These are phyloP conservation scores for Magallana gigas DNA, from an alignment of 1,140 invertebrate genomes.

Conservation along the genomic window DNA sequence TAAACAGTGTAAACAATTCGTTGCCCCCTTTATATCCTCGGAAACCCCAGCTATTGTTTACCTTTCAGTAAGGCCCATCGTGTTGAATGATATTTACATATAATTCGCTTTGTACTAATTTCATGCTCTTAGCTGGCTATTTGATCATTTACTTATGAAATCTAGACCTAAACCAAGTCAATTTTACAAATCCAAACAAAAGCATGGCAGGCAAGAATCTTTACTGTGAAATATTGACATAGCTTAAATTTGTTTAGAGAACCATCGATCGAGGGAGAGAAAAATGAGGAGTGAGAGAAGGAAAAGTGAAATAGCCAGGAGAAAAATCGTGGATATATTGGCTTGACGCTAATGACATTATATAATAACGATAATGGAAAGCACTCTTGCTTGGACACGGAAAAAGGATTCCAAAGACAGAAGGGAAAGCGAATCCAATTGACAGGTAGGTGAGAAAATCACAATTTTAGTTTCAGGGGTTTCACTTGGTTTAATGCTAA, in stretches of 20 bases:
- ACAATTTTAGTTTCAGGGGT: not conserved
- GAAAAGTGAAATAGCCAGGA: slow-evolving; percentile 23
- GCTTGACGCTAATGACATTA: not conserved
- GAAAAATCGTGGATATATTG: not conserved
- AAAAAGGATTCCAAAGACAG: not conserved
- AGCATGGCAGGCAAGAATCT: slow-evolving; percentile 22
- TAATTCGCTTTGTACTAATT: slow-evolving; percentile 8
- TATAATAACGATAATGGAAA: slow-evolving; percentile 29
- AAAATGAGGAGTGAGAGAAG: not conserved
- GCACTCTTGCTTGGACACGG: slow-evolving; percentile 8
- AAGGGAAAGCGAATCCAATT: not conserved
- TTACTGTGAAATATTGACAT: slow-evolving; percentile 26
- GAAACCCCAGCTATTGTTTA: not conserved
- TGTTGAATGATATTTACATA: slow-evolving; percentile 34
- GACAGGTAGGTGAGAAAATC: slow-evolving; percentile 8
- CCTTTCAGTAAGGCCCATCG: slow-evolving; percentile 25
- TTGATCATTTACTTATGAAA: slow-evolving; percentile 26
- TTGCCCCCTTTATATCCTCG: not conserved
- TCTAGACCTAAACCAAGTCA: not conserved
- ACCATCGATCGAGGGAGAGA: slow-evolving; percentile 12
- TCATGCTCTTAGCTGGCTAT: not conserved
- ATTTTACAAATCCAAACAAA: slow-evolving; percentile 23
- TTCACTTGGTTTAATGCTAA: too few species aligned
- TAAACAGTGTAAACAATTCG: not conserved
- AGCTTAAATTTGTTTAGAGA: slow-evolving; percentile 34